These are phyloP conservation scores for Hermetia illucens DNA, from an alignment of 1,140 invertebrate species.

Conservation along the genomic window DNA sequence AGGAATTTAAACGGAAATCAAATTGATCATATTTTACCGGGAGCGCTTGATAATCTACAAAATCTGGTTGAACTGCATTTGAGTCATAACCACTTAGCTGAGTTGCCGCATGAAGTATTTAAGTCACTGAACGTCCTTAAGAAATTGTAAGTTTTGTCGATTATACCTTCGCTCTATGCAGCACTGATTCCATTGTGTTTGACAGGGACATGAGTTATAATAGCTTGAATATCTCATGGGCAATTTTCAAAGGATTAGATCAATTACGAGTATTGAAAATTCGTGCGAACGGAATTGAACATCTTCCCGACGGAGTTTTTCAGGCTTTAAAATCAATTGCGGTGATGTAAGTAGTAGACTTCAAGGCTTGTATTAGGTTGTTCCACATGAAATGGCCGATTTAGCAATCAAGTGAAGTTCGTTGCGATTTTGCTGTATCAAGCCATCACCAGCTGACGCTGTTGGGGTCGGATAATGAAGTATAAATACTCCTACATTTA, in stretches of 20 bases:
- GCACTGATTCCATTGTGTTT: no score
- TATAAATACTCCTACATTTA: no score
- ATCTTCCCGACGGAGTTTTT: constrained; percentile 73
- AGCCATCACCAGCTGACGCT: no score
- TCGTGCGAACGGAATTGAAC: constrained; percentile 61
- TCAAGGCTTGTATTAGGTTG: no score
- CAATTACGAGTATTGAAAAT: constrained; percentile 59
- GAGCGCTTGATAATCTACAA: constrained; percentile 55
- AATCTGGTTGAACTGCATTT: constrained; percentile 59
- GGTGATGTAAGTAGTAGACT: constrained; percentile 41
- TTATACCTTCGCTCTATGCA: no score
- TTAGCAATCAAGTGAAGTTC: no score
- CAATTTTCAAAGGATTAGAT: constrained; percentile 62
- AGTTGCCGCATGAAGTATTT: constrained; percentile 58
- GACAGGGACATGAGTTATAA: constrained; percentile 70
- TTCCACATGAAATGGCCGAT: no score
- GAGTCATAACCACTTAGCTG: constrained; percentile 61
- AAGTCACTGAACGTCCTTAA: constrained; percentile 49
- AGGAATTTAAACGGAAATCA: constrained; percentile 65
- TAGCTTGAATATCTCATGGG: constrained; percentile 58
- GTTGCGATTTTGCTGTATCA: no score
- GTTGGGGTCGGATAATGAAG: no score
- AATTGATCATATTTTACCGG: constrained; percentile 49
- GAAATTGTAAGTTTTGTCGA: constrained; percentile 62
- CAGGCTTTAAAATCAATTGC: constrained; percentile 63